Percentiles rank a stretch among this genome's conserved stretches.
Conservation (phyloP, 1,140 invertebrate genomes). For the Drosophila sproati region DNA sequence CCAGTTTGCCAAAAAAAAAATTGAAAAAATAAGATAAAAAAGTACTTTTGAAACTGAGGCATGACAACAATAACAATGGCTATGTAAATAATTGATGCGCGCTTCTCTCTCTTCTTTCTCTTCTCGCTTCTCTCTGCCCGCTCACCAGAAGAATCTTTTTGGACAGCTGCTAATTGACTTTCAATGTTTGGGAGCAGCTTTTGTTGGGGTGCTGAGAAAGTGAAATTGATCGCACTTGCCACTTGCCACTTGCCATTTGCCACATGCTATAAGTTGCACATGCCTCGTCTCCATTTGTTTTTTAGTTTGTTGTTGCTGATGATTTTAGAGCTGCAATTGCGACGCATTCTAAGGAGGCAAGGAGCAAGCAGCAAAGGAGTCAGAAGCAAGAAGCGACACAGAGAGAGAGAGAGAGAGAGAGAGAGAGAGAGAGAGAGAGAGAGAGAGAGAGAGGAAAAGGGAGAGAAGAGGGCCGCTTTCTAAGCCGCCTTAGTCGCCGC, state of each 20-base stretch:
- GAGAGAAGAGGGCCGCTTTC: conserved; percentile 46
- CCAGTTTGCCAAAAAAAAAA: conserved; percentile 10
- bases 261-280: background rate
- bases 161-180: conserved; percentile 76
- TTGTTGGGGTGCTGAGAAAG: conserved; percentile 62
- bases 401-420: background rate
- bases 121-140: background rate
- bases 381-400: background rate
- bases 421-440: no score
- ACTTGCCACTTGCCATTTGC: conserved; percentile 9
- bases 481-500: conserved; percentile 47
- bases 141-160: conserved; percentile 61
- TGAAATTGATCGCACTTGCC: conserved; percentile 69
- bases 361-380: background rate
- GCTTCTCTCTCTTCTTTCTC: background rate
- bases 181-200: conserved; percentile 61
- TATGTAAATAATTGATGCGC: conserved; percentile 23
- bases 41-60: conserved; percentile 11
- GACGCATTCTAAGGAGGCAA: conserved; percentile 52
- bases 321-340: conserved; percentile 27
- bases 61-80: conserved; percentile 38
- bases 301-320: conserved; percentile 1
- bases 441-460: background rate
- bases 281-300: background rate
- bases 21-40: background rate